Percentiles rank a stretch among this genome's conserved stretches.
These are phyloP conservation scores for Eleginops maclovinus DNA, from an alignment of 2,113 vertebrate genomes.

Conservation along the genomic window DNA sequence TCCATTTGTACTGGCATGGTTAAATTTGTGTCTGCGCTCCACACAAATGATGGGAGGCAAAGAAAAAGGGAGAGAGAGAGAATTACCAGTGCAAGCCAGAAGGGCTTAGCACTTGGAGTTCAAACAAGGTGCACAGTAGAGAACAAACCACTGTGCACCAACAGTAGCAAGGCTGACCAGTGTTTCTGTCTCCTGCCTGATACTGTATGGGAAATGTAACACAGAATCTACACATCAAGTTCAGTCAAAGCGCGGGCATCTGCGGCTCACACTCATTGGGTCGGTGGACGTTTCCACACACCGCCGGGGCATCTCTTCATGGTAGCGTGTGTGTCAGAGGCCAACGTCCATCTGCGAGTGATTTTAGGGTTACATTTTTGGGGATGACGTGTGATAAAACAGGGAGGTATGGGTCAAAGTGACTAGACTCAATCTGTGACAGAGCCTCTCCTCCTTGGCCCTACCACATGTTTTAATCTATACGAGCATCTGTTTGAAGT, in stretches of 20 bases:
- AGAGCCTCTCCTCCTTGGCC: conserved; percentile 72
- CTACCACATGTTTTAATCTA: conserved; percentile 83
- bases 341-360: conserved; percentile 78
- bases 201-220: conserved; percentile 7
- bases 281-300: conserved; percentile 57
- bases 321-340: conserved; percentile 53
- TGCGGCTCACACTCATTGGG: conserved; percentile 32
- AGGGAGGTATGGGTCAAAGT: conserved; percentile 81
- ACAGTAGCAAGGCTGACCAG: conserved; percentile 46
- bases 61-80: conserved; percentile 39
- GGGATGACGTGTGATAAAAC: conserved; percentile 83
- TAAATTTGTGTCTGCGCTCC: conserved; percentile 57
- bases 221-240: conserved; percentile 15
- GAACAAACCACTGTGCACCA: conserved; percentile 23
- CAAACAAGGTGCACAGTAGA: conserved; percentile 65
- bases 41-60: conserved; percentile 47
- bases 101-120: conserved; percentile 62
- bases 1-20: conserved; percentile 62
- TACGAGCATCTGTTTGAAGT: conserved; percentile 85
- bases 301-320: conserved; percentile 47
- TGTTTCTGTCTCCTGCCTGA: conserved; percentile 2
- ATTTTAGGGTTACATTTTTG: conserved; percentile 81
- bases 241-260: conserved; percentile 20
- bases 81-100: conserved; percentile 56
- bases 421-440: conserved; percentile 80